A percentile compares a stretch with the other conserved stretches of the same genome.
These are phyloP conservation scores for Eudemis profundana DNA, from an alignment of 2,888 invertebrate species.

Conservation along the genomic window DNA sequence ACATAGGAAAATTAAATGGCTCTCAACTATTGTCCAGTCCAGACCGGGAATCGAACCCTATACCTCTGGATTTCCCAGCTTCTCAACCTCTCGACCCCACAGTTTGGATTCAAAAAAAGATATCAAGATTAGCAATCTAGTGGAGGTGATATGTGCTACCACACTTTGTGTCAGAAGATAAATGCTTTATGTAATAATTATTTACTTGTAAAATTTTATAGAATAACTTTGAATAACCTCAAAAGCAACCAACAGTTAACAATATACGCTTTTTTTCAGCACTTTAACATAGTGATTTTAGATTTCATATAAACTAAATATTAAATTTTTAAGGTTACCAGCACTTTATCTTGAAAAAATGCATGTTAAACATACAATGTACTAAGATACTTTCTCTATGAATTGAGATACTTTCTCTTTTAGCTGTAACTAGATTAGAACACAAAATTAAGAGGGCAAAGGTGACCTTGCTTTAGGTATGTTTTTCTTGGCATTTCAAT, in stretches of 20 bases:
- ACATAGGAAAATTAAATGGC: too few relatives aligned
- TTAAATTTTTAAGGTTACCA: not conserved
- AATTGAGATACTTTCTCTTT: constrained; percentile 21
- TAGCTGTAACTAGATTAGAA: not conserved
- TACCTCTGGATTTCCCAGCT: too few relatives aligned
- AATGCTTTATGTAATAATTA: too few relatives aligned
- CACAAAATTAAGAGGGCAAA: not conserved
- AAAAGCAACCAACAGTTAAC: not conserved
- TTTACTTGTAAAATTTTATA: too few relatives aligned
- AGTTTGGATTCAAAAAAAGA: too few relatives aligned
- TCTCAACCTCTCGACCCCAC: too few relatives aligned
- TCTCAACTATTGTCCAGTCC: too few relatives aligned
- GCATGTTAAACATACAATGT: not conserved
- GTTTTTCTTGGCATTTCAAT: not conserved
- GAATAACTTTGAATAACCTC: not conserved
- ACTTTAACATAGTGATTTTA: not conserved
- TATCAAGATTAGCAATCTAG: too few relatives aligned
- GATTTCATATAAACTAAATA: not conserved
- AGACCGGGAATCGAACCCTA: too few relatives aligned
- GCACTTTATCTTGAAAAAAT: not conserved
- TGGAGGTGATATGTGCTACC: too few relatives aligned
- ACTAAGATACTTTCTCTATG: not conserved
- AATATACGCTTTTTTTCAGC: not conserved
- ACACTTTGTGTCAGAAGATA: too few relatives aligned
- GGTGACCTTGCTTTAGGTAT: not conserved